These are phyloP conservation scores for Drosophila multiciliata DNA, from an alignment of 2,888 invertebrate species.

Conservation along the genomic window DNA sequence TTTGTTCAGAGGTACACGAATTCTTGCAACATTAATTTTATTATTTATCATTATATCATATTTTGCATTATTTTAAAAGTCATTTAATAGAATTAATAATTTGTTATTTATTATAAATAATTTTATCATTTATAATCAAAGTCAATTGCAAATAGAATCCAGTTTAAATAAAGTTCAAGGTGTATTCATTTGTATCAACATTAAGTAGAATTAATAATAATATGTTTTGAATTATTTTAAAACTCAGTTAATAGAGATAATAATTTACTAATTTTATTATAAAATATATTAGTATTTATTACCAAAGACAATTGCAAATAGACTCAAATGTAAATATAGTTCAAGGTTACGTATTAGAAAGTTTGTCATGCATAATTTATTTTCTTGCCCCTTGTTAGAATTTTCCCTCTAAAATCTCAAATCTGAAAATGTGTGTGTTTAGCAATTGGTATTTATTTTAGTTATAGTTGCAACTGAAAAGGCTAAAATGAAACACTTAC, in stretches of 20 bases:
- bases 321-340: no score
- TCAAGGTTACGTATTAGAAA: neutral
- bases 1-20: rapidly evolving
- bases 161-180: neutral
- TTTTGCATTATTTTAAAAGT: neutral
- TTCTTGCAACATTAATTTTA: neutral
- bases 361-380: neutral
- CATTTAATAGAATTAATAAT: no score
- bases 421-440: neutral
- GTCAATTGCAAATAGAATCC: rapidly evolving
- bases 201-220: neutral
- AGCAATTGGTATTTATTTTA: neutral
- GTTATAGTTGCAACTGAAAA: neutral
- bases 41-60: neutral
- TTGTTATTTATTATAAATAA: neutral
- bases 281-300: neutral
- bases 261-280: neutral
- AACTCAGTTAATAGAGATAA: no score
- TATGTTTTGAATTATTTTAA: neutral
- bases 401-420: neutral
- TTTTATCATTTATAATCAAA: no score
- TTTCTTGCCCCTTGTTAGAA: rapidly evolving
- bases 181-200: neutral
- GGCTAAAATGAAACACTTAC: constrained; percentile 3
- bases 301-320: no score